These are phyloP conservation scores for Elymnias hypermnestra DNA, from an alignment of 1,140 invertebrate species.

Conservation along the genomic window DNA sequence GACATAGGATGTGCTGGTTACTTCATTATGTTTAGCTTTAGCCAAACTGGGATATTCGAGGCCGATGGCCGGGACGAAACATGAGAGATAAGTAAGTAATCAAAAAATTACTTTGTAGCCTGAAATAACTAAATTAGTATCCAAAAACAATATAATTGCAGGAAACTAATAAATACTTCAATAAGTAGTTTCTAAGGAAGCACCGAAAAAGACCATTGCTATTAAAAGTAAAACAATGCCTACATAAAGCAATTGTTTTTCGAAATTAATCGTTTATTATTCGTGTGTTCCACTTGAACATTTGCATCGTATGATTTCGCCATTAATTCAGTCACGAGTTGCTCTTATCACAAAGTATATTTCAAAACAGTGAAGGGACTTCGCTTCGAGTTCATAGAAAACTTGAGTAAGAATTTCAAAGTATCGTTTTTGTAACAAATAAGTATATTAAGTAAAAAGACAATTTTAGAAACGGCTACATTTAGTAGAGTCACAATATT, in stretches of 20 bases:
- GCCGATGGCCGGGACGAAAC: too few species aligned
- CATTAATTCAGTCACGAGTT: conserved; percentile 26
- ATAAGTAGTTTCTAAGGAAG: too few species aligned
- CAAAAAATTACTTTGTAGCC: too few species aligned
- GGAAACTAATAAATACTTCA: too few species aligned
- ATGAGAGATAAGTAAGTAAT: too few species aligned
- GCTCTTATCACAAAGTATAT: conserved; percentile 24
- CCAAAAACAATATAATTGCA: too few species aligned
- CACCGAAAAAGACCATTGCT: background rate
- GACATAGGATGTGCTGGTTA: too few species aligned
- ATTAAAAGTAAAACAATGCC: background rate
- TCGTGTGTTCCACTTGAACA: conserved; percentile 12
- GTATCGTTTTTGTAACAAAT: background rate
- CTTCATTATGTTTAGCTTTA: too few species aligned
- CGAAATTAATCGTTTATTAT: conserved; percentile 15
- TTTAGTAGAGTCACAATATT: too few species aligned
- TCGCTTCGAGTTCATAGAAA: conserved; percentile 4
- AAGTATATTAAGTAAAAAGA: background rate
- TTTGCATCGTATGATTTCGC: conserved; percentile 18
- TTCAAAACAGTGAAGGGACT: conserved; percentile 27
- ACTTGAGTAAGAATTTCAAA: background rate
- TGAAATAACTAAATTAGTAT: too few species aligned
- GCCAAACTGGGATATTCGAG: too few species aligned
- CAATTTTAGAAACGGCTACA: conserved; percentile 1
- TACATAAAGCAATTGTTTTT: conserved; percentile 11